phyloP scores from a whole-genome alignment of 2,888 invertebrate species.

The Sthenelais limicola region DNA sequence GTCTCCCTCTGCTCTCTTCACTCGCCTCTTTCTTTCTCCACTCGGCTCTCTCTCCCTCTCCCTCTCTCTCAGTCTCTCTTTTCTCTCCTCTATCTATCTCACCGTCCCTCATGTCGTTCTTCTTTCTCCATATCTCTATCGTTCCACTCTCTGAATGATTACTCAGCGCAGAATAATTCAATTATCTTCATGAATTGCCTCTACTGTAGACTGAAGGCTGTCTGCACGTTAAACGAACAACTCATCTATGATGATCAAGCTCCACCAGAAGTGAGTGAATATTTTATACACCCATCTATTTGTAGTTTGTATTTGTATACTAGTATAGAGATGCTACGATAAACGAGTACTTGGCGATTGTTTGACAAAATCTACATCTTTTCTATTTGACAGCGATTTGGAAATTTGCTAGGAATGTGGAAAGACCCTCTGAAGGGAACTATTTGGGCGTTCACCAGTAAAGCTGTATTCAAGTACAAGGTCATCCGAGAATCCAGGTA shows the following conservation, averaged over 20 bases:
- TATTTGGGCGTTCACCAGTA: conserved; percentile 90
- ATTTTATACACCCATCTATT: neutral
- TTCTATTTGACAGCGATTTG: conserved; percentile 74
- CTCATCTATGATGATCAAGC: conserved; percentile 85
- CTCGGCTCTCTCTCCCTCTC: too few species aligned
- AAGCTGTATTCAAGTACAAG: conserved; percentile 88
- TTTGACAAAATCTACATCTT: neutral
- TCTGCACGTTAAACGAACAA: conserved; percentile 88
- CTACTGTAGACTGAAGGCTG: conserved; percentile 79
- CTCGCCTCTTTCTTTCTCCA: too few species aligned
- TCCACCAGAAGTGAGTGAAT: conserved; percentile 71
- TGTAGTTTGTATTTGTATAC: neutral
- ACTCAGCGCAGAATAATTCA: neutral
- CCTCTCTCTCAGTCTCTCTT: too few species aligned
- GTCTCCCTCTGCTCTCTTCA: too few species aligned
- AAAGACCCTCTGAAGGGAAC: conserved; percentile 83
- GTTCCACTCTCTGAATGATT: too few species aligned
- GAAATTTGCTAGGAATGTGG: conserved; percentile 84
- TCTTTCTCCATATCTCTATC: too few species aligned
- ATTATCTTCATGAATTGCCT: conserved; percentile 31
- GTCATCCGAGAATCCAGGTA: conserved; percentile 81
- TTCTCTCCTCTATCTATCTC: too few species aligned
- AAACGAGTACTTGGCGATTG: neutral
- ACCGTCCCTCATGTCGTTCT: too few species aligned
- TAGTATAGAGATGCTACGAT: neutral